A percentile compares a stretch with the other conserved stretches of the same genome.
Conservation (phyloP, 2,113 vertebrate genomes). For the Rana temporaria region DNA sequence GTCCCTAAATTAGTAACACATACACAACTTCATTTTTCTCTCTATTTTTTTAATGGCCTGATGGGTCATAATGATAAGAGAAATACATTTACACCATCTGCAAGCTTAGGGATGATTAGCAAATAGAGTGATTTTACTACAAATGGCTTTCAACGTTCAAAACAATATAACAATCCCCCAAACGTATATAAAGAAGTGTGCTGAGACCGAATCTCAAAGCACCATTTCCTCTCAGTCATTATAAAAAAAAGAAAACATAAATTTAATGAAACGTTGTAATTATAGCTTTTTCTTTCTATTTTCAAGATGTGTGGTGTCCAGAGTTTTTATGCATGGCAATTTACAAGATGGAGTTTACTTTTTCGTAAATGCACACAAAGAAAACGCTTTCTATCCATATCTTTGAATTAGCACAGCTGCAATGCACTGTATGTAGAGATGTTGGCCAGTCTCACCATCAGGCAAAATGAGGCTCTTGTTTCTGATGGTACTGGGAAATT, state of each 20-base stretch:
- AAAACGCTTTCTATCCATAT: too few relatives aligned
- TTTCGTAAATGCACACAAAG: neutral
- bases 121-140: conserved; percentile 51
- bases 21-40: conserved; percentile 40
- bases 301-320: conserved; percentile 7
- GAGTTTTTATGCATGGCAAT: conserved; percentile 2
- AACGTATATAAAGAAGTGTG: conserved; percentile 35
- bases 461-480: too few relatives aligned
- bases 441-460: too few relatives aligned
- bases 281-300: conserved; percentile 12
- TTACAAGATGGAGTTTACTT: neutral
- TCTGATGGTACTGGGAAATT: too few relatives aligned
- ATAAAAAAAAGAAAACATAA: conserved; percentile 27
- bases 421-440: too few relatives aligned
- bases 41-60: conserved; percentile 35
- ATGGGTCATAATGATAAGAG: conserved; percentile 56
- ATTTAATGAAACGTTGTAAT: conserved; percentile 16
- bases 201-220: conserved; percentile 14
- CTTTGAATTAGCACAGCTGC: too few relatives aligned
- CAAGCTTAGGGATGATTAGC: conserved; percentile 54
- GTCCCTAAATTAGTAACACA: conserved; percentile 31
- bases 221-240: conserved; percentile 5
- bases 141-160: conserved; percentile 48
- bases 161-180: conserved; percentile 47
- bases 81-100: conserved; percentile 57